Evolutionary conservation across 1,140 invertebrate genomes (phyloP).

Genomic region (Anastatus disparis): DNA sequence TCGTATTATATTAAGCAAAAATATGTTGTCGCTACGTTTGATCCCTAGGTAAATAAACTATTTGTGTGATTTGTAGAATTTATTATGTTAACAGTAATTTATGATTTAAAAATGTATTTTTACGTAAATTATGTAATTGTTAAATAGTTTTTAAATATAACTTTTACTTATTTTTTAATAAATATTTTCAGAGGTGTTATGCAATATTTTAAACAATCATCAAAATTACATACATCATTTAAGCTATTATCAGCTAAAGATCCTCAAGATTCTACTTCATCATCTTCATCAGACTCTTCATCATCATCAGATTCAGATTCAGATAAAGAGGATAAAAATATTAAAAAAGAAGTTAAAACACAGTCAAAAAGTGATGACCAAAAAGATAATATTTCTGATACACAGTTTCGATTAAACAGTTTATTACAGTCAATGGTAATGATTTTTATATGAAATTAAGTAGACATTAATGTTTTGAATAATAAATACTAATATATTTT

Average conservation of each 20-base stretch:
- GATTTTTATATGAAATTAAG: too few relatives aligned
- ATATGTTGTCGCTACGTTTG: conserved; percentile 43
- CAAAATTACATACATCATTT: conserved; percentile 42
- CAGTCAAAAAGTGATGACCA: conserved; percentile 17
- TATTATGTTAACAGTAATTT: neutral
- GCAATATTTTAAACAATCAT: conserved; percentile 31
- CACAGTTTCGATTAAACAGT: conserved; percentile 40
- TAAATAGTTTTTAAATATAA: conserved; percentile 1
- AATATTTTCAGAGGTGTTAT: conserved; percentile 36
- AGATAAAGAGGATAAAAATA: conserved; percentile 42
- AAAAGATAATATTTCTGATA: conserved; percentile 14
- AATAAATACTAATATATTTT: too few relatives aligned
- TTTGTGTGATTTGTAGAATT: neutral
- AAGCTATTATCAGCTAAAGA: conserved; percentile 28
- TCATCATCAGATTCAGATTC: conserved; percentile 49
- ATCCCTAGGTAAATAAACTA: conserved; percentile 44
- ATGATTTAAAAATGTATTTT: too few relatives aligned
- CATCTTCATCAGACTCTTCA: conserved; percentile 52
- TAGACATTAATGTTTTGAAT: too few relatives aligned
- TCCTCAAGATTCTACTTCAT: conserved; percentile 41
- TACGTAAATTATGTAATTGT: conserved; percentile 19
- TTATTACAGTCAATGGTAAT: too few relatives aligned
- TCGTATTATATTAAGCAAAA: neutral
- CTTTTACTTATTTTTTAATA: neutral
- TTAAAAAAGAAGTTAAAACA: conserved; percentile 21